Evolutionary conservation across 2,797 vertebrate species (phyloP), one percentile per base, ranked within the genome.

Genomic region (Myotis vivesi): DNA sequence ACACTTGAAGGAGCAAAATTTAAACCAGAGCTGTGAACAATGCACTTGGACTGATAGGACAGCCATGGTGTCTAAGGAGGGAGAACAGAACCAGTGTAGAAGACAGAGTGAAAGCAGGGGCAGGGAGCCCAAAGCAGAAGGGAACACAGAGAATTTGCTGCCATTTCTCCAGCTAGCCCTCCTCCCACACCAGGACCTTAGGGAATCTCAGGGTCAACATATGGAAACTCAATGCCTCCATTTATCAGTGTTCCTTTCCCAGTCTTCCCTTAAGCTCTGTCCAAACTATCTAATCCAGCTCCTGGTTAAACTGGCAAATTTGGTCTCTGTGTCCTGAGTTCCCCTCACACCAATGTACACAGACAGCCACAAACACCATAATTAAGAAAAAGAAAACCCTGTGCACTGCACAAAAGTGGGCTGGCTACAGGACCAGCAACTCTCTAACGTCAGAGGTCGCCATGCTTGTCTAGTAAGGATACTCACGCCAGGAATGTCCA

Each of bases 401-500:
- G 2, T 0, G 8, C 6, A 11, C 59, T 57, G 10, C n/a, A 92
- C 38, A 76, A 76, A 86, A 81, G 68, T 8, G 8, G 4, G 20
- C 36, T 11, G 8, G n/a, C 36, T 3, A 6, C 38, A 12, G 73
- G 13, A 11, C 2, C 5, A 7, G 23, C 0, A 17, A 25, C 6
- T 77, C 9, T 38, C 57, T 64, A 17, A 23, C 8, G 1, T 15
- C 11, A 41, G 77, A 71, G 53, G 51, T 64, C 57, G 6, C 72
- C 9, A 15, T 2, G 1, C 22, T 25, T 7, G 12, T 55, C 75
- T n/a, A 11, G 8, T 22, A 15, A 82, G 38, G 51, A 84, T 87
- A 98, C 99, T 99, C 97, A 99, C 99, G 97, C 94, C 98, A 0
- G 99, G 97, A 73, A 99, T 97, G 68, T 99, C 98, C 96, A 99